Conservation (phyloP, 1,140 invertebrate genomes). For the Pseudoatta argentina region DNA sequence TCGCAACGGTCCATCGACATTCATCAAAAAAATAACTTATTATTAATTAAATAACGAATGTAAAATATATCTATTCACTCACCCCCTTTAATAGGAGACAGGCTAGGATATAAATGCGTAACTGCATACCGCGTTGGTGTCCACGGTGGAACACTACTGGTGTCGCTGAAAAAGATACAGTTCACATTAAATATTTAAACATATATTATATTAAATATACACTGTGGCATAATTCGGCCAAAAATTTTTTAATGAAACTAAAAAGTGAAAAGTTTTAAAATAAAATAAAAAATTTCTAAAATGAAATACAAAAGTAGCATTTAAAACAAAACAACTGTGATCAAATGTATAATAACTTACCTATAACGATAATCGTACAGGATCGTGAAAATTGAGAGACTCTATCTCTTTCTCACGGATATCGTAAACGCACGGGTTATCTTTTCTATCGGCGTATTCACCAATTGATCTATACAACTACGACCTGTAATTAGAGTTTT, state of each 20-base stretch:
- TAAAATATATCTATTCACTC: slow-evolving; percentile 75
- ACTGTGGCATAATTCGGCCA: not conserved
- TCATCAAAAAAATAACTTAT: not conserved
- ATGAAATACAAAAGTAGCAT: not conserved
- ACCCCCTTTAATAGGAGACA: slow-evolving; percentile 86
- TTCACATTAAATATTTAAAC: not conserved
- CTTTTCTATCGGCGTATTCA: slow-evolving; percentile 5
- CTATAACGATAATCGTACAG: slow-evolving; percentile 23
- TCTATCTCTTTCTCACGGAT: not conserved
- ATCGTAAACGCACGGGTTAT: not conserved
- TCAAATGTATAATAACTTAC: slow-evolving; percentile 1
- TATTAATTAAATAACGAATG: not conserved
- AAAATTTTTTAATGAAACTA: not conserved
- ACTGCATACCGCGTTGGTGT: slow-evolving; percentile 85
- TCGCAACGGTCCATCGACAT: not conserved
- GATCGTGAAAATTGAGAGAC: slow-evolving; percentile 6
- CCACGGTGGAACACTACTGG: slow-evolving; percentile 76
- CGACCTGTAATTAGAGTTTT: slow-evolving; percentile 37
- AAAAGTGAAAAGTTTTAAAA: not conserved
- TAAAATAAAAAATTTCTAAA: not conserved
- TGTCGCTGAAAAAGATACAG: slow-evolving; percentile 62
- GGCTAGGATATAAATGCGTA: slow-evolving; percentile 83
- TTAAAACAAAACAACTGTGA: not conserved
- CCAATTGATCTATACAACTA: not conserved
- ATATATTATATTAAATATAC: not conserved